These are phyloP conservation scores for Cataglyphis livida DNA, from an alignment of 2,888 invertebrate genomes.

Conservation along the genomic window DNA sequence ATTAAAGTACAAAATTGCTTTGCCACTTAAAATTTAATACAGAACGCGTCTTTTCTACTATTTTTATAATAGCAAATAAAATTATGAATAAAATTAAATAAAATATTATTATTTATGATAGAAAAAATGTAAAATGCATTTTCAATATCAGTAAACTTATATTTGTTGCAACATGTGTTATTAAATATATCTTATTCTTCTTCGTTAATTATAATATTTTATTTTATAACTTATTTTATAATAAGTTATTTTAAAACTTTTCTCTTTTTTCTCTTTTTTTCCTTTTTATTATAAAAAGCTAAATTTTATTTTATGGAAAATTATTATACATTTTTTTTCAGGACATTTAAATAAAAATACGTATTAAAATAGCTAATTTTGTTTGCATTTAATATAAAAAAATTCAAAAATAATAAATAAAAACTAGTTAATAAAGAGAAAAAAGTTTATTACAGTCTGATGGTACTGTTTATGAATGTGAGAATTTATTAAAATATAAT, in stretches of 20 bases:
- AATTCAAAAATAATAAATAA: background rate
- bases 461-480: background rate
- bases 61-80: background rate
- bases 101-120: background rate
- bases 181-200: slow-evolving; percentile 37
- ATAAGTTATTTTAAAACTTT: background rate
- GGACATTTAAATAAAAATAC: background rate
- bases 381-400: background rate
- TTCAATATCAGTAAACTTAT: background rate
- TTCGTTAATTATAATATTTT: background rate
- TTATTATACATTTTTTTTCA: background rate
- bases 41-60: background rate
- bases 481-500: slow-evolving; percentile 2
- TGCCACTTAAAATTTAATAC: background rate
- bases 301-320: background rate
- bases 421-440: background rate
- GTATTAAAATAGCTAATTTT: background rate
- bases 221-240: too few relatives aligned
- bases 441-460: background rate
- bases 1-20: slow-evolving; percentile 26
- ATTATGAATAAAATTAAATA: slow-evolving; percentile 7
- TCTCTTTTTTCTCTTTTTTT: background rate
- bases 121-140: background rate
- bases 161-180: background rate
- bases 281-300: background rate